Base-by-base conservation (phyloP, 2,113 vertebrate species). In the Leiothrix lutea region DNA sequence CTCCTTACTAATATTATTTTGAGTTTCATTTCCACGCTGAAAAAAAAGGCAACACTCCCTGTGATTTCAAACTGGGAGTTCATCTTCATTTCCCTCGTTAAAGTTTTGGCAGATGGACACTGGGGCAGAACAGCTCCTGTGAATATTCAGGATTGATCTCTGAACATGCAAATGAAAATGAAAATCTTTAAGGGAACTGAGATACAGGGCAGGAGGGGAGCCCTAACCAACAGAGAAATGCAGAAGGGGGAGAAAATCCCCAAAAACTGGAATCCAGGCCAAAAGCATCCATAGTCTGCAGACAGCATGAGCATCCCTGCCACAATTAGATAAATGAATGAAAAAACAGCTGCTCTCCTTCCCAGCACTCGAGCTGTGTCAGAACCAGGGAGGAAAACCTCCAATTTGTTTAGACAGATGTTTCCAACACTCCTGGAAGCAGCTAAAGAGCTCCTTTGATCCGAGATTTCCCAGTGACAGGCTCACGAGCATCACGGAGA, bases 171-270 rank as follows among this genome's bases (percentile, higher is more conserved):
- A 72, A 50, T 14, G 21, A 48, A 87, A 78, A 4, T 1, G 5
- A 71, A 35, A 73, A 74, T 36, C 21, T 79, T 36, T 12, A 35
- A 19, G 23, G 44, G 23, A 78, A 42, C 8, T 58, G 26, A 56
- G 9, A 29, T 4, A 24, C 5, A 54, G 15, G 7, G 28, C 0
- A 0, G 11, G 31, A 8, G 4, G 2, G 4, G 2, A 47, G 17
- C 14, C 36, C 67, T 9, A 40, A 5, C 2, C 11, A 80, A 33
- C 6, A 86, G 28, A 54, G 11, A n/a, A 31, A 48, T 4, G 28
- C 2, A 18, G 14, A 9, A 53, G 0, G 2, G 6, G 4, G 4
- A 3, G 0, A 19, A 40, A 65, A 19, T 4, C 3, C 75, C 72
- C 28, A 7, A 48, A 20, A 8, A 3, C 5, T 12, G 33, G 12